Base-by-base conservation (phyloP, 2,113 vertebrate genomes). In the Odontesthes bonariensis region DNA sequence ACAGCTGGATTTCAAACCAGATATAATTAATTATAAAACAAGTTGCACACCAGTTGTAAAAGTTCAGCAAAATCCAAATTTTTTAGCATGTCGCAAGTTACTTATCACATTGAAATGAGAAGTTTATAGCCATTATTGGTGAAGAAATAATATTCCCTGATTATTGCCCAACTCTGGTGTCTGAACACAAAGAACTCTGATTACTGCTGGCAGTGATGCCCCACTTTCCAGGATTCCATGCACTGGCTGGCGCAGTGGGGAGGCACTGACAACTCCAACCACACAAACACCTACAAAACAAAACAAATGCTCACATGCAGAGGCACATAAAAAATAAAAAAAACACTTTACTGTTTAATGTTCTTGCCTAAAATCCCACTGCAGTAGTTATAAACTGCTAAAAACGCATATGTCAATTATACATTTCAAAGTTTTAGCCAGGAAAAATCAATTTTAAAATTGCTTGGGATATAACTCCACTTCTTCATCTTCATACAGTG, bases 111-210 rank as follows among this genome's bases (percentile, higher is more conserved):
- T 74, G 73, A 76, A 59, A 84, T 80, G 84, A 87, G 75, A 79
- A 75, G 81, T 86, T 89, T 87, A 77, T 47, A 66, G 70, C 69
- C 73, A 63, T 82, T 85, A 69, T 69, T 69, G 69, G 54, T 60
- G 35, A 57, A 38, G 62, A 49, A 73, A 67, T 72, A 82, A 55
- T 59, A 56, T 77, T 82, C 60, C 19, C 51, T 82, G 77, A 88
- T 92, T 83, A 60, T 14, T 76, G 62, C 70, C 8, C 13, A 8
- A 59, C 58, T 62, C 62, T 72, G 68, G 35, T 82, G 79, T 85
- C 75, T 75, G 75, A 53, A 74, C 70, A 88, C 85, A 91, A 92
- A 83, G 84, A 86, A 84, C 73, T 79, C 74, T 91, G 91, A 90
- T 92, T 89, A 86, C 78, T 56, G 62, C 76, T 88, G 86, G 75